These are phyloP conservation scores for Phymastichus coffea DNA, from an alignment of 1,140 invertebrate genomes.

Conservation along the genomic window DNA sequence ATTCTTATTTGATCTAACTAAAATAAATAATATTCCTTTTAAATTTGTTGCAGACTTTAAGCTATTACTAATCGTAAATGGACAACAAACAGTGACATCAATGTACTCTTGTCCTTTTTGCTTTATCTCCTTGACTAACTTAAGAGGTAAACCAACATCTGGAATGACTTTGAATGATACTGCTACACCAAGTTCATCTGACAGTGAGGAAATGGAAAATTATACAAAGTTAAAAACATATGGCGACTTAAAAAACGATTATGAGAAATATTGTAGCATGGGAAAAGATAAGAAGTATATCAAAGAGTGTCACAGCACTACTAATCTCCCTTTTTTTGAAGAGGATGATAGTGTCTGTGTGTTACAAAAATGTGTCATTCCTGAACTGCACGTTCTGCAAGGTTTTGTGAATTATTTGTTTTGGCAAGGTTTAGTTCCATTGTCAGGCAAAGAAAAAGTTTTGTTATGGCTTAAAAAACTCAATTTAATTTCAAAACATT, in stretches of 20 bases:
- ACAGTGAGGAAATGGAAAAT: background rate
- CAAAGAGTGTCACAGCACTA: conserved; percentile 4
- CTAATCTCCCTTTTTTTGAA: conserved; percentile 15
- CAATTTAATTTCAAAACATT: conserved; percentile 25
- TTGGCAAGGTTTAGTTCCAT: conserved; percentile 4
- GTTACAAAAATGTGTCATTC: too few species aligned
- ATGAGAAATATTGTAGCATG: conserved; percentile 2
- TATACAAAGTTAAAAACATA: conserved; percentile 3
- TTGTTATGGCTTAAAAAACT: conserved; percentile 27
- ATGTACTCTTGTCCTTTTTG: conserved; percentile 14
- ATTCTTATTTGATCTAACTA: conserved; percentile 17
- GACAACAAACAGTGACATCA: too few species aligned
- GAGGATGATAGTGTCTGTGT: conserved; percentile 20
- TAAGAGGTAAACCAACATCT: background rate
- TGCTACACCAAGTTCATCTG: background rate
- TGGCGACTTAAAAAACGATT: too few species aligned
- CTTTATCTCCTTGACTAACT: conserved; percentile 1
- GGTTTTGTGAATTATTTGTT: too few species aligned
- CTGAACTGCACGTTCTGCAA: too few species aligned
- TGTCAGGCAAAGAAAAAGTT: conserved; percentile 17
- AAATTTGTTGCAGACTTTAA: too few species aligned
- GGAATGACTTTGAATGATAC: background rate
- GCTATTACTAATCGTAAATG: too few species aligned
- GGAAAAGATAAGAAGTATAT: conserved; percentile 9
- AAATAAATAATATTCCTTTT: too few species aligned